Percentiles rank a stretch among this genome's conserved stretches.
Conservation (phyloP, 2,113 vertebrate species). For the Lepus timidus region DNA sequence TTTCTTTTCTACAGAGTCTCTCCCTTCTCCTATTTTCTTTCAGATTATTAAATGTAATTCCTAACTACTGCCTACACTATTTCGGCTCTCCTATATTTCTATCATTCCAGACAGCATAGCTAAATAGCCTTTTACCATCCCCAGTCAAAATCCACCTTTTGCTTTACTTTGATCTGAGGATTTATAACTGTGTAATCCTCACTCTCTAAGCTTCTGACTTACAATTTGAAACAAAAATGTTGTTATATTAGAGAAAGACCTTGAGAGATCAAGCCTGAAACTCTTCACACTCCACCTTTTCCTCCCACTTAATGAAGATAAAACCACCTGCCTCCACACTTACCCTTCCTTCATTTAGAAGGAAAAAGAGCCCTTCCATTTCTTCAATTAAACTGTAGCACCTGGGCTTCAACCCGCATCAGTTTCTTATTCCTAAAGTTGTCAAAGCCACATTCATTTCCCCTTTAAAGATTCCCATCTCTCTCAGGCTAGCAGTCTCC, state of each 20-base stretch:
- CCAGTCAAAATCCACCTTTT: background rate
- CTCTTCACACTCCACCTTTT: background rate
- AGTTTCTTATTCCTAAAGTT: background rate
- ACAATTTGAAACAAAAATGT: background rate
- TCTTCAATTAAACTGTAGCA: background rate
- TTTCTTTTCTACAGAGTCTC: background rate
- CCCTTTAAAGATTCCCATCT: background rate
- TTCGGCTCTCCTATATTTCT: background rate
- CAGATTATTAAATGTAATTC: background rate
- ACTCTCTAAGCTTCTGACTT: background rate
- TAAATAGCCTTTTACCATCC: background rate
- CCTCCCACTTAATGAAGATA: background rate
- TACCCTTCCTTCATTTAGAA: background rate
- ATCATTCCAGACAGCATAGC: background rate
- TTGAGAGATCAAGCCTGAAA: background rate
- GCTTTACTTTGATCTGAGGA: background rate
- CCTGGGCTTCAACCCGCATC: background rate
- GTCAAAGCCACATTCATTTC: background rate
- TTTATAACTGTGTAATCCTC: background rate
- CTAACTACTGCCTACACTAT: background rate
- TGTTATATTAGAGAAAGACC: background rate
- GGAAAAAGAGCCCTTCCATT: background rate
- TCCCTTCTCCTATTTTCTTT: background rate
- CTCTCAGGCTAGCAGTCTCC: background rate
- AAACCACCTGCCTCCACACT: background rate